Evolutionary conservation across 2,113 vertebrate genomes (phyloP).

Genomic region (Pipa parva): DNA sequence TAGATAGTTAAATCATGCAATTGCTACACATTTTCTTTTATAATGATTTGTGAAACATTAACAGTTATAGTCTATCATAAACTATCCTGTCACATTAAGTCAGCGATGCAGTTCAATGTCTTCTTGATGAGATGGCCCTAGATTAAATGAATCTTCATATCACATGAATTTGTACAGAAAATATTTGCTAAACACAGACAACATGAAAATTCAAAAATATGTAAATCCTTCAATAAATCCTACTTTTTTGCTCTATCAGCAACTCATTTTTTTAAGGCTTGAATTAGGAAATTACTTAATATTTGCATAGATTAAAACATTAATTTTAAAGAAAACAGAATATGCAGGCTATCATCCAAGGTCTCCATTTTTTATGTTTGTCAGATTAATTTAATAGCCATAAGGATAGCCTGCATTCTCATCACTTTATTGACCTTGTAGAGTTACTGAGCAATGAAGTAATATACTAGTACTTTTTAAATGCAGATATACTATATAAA

Average conservation of each 20-base stretch:
- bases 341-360: slow-evolving; percentile 7
- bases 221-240: not conserved
- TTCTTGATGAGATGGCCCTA: slow-evolving; percentile 9
- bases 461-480: not conserved
- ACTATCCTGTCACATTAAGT: slow-evolving; percentile 21
- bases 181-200: not conserved
- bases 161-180: slow-evolving; percentile 12
- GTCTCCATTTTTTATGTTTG: slow-evolving; percentile 16
- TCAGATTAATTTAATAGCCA: slow-evolving; percentile 17
- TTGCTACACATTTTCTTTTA: slow-evolving; percentile 24
- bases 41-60: not conserved
- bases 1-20: slow-evolving; percentile 17
- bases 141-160: slow-evolving; percentile 19
- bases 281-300: not conserved
- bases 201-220: not conserved
- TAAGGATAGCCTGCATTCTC: not conserved
- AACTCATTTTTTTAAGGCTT: not conserved
- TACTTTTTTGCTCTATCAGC: not conserved
- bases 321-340: not conserved
- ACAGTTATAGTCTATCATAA: slow-evolving; percentile 25
- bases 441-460: not conserved
- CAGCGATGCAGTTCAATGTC: slow-evolving; percentile 20
- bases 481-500: not conserved
- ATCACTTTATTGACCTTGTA: slow-evolving; percentile 16
- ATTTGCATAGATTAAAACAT: not conserved